Base-by-base conservation (phyloP, 2,888 invertebrate species). In the Melikaiella ostensackeni region DNA sequence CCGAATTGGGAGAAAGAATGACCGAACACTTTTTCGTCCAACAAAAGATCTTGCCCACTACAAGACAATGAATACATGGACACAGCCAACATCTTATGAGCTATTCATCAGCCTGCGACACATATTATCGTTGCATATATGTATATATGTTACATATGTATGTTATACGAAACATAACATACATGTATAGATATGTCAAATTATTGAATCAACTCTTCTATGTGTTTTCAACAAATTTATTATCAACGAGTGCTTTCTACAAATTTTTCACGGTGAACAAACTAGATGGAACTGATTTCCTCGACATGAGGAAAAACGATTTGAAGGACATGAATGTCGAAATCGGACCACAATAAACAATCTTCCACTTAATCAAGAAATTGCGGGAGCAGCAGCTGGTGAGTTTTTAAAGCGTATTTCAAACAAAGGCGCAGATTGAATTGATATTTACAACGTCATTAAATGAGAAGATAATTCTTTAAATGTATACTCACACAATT, bases 271-370 rank as follows among this genome's bases (percentile, higher is more conserved):
- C 13, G 76, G 77, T 76, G 55, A 76, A 75, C n/a, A 76, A 76
- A 42, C 75, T 79, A n/a, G 61, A 79, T 62, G 75, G 79, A 11
- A 59, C 73, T 21, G 55, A 74, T 35, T 81, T 80, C 9, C 13
- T 81, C 0, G 78, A 77, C 5, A 50, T 79, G 0, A 80, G 30
- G 1, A 70, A 79, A 73, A 64, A 66, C 19, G 82, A 82, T 75
- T 63, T 82, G 13, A 30, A 57, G 16, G 24, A 19, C 7, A 76
- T 82, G 76, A 75, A 79, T 61, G 77, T 82, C n/a, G 63, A 63
- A 62, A 80, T 79, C 75, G 80, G 80, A 1, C 77, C 75, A 8
- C 27, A 57, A 6, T 80, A 80, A 75, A 50, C 64, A n/a, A 21
- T 82, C 16, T 59, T 77, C 13, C 9, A 24, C 19, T 38, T 63